These are phyloP conservation scores for Doryteuthis pealeii DNA, from an alignment of 1,140 invertebrate species.

Conservation along the genomic window DNA sequence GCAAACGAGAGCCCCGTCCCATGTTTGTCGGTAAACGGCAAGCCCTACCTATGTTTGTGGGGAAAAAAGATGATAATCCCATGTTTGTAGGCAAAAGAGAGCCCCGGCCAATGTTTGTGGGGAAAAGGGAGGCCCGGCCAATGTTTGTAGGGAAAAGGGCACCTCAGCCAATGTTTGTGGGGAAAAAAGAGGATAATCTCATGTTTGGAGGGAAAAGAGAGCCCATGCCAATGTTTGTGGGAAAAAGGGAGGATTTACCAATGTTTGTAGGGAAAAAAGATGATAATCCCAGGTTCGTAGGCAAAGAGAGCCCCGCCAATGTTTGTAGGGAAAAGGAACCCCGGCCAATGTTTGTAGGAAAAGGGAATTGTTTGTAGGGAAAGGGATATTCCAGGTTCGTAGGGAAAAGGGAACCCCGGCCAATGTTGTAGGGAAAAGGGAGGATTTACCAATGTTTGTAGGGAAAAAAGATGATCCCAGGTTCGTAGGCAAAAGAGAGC, in stretches of 20 bases:
- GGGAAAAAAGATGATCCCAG: constrained; percentile 6
- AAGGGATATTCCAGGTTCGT: constrained; percentile 12
- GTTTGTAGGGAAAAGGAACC: neutral
- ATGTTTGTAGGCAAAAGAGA: neutral
- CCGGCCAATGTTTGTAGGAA: neutral
- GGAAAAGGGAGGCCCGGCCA: constrained; percentile 23
- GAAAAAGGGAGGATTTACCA: constrained; percentile 7
- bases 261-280: neutral
- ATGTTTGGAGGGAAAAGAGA: constrained; percentile 9
- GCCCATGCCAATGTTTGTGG: constrained; percentile 6
- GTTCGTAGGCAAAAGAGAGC: constrained; percentile 23
- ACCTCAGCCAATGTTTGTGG: constrained; percentile 18
- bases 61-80: neutral
- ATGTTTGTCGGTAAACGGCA: constrained; percentile 24
- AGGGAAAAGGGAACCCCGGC: constrained; percentile 16
- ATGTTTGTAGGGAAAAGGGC: constrained; percentile 27
- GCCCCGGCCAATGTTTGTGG: neutral
- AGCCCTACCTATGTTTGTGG: neutral
- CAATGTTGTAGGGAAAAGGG: constrained; percentile 18
- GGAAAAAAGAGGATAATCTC: constrained; percentile 11
- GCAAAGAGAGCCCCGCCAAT: neutral
- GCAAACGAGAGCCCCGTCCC: constrained; percentile 19
- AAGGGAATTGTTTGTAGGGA: neutral
- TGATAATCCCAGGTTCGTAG: neutral
- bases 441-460: neutral